Conservation (phyloP, 2,888 invertebrate species). For the Sminthurides aquaticus region DNA sequence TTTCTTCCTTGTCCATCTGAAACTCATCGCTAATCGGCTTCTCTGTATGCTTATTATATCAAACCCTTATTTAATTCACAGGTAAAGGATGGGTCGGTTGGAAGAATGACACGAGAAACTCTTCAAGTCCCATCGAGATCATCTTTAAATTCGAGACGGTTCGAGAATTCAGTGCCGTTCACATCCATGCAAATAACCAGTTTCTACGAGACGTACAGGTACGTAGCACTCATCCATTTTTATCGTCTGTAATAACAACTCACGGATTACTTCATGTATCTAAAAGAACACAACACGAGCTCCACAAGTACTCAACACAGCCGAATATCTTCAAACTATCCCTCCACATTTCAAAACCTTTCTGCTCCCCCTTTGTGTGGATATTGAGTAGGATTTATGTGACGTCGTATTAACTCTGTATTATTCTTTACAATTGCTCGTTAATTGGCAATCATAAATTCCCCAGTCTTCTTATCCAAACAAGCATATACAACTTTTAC, state of each 20-base stretch:
- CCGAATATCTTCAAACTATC: slow-evolving; percentile 1
- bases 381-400: neutral
- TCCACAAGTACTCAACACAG: neutral
- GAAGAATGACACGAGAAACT: slow-evolving; percentile 66
- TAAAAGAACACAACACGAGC: too few relatives aligned
- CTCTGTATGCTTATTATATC: too few relatives aligned
- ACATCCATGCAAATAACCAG: slow-evolving; percentile 76
- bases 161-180: slow-evolving; percentile 74
- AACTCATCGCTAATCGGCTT: too few relatives aligned
- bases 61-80: too few relatives aligned
- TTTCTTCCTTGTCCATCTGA: too few relatives aligned
- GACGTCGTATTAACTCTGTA: neutral
- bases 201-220: slow-evolving; percentile 77
- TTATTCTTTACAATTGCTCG: neutral
- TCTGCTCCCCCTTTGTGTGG: neutral
- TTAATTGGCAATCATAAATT: neutral
- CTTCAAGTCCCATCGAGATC: slow-evolving; percentile 57
- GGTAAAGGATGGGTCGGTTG: slow-evolving; percentile 86
- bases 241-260: too few relatives aligned
- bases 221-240: slow-evolving; percentile 40
- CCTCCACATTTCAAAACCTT: neutral
- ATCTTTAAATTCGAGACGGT: slow-evolving; percentile 78
- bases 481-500: too few relatives aligned
- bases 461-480: neutral
- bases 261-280: too few relatives aligned